Conservation (phyloP, 2,113 vertebrate species). For the Callaeas wilsoni region DNA sequence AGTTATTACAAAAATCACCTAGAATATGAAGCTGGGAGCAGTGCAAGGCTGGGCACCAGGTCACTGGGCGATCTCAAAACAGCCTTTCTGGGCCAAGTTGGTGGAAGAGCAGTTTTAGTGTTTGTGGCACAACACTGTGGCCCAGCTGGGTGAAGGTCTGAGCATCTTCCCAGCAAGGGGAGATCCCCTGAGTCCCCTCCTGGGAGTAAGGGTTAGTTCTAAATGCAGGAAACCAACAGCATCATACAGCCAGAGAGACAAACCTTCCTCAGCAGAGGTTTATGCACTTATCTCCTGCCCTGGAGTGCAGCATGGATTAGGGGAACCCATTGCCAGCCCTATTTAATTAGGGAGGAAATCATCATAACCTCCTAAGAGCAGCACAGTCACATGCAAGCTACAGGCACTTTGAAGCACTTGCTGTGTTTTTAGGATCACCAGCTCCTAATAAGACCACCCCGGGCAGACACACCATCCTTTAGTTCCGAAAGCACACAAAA, state of each 20-base stretch:
- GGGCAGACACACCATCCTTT: constrained; percentile 12
- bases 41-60: background rate
- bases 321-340: background rate
- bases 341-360: constrained; percentile 25
- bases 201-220: background rate
- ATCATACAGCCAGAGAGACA: background rate
- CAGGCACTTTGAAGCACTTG: constrained; percentile 14
- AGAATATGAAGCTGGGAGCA: background rate
- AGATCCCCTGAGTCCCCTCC: background rate
- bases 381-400: background rate
- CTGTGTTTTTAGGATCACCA: constrained; percentile 14
- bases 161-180: background rate
- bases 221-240: background rate
- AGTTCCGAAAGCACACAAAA: constrained; percentile 45
- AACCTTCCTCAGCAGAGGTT: background rate
- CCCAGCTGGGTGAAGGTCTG: background rate
- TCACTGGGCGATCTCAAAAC: background rate
- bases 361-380: constrained; percentile 9
- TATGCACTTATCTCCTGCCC: background rate
- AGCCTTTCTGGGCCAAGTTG: background rate
- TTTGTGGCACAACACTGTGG: background rate
- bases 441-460: constrained; percentile 26
- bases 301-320: background rate
- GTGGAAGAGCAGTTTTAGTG: background rate
- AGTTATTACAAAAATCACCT: background rate